A percentile compares a stretch with the other conserved stretches of the same genome.
Evolutionary conservation across 2,113 vertebrate species (phyloP).

Genomic region (Myotis lucifugus): DNA sequence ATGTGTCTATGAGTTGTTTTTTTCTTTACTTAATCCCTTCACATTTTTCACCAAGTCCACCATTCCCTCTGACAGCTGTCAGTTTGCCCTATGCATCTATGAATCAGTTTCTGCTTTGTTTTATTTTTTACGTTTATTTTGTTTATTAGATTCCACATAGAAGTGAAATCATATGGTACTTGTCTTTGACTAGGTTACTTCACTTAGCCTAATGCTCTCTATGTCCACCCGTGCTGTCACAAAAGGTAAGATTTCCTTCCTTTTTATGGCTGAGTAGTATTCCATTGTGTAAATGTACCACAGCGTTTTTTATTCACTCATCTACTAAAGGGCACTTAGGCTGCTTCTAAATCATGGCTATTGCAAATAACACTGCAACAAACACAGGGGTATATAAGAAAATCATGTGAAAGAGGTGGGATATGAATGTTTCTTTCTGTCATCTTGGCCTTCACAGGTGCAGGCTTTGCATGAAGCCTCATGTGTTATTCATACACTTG

Average conservation of each 20-base stretch:
- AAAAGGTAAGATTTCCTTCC: background rate
- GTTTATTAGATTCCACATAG: background rate
- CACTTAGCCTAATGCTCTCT: background rate
- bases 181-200: background rate
- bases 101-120: background rate
- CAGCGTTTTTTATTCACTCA: background rate
- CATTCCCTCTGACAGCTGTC: background rate
- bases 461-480: background rate
- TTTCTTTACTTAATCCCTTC: background rate
- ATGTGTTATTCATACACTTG: background rate
- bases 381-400: background rate
- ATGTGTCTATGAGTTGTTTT: background rate
- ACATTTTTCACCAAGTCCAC: background rate
- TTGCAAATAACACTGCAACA: background rate
- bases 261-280: background rate
- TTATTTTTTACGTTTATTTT: background rate
- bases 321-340: background rate
- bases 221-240: background rate
- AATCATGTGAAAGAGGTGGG: background rate
- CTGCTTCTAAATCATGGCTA: background rate
- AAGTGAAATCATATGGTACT: background rate
- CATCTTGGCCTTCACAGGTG: background rate
- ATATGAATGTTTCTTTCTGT: background rate
- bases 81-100: background rate
- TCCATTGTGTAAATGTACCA: background rate